A percentile compares a stretch with the other conserved stretches of the same genome.
Conservation (phyloP, 2,888 invertebrate genomes). For the Aphrophora alni region DNA sequence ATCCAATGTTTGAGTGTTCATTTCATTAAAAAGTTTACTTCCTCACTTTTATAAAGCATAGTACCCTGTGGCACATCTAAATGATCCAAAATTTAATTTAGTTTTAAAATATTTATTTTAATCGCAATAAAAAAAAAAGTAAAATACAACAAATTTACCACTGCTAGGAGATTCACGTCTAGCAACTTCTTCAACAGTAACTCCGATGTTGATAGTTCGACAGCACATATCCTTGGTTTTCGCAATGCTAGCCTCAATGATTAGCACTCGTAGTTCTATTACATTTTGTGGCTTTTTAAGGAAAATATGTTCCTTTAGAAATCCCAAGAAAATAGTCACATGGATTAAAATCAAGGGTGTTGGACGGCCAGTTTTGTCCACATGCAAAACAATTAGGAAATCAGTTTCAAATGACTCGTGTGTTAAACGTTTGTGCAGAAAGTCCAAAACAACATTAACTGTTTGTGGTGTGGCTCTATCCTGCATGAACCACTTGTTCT, state of each 20-base stretch:
- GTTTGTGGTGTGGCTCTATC: background rate
- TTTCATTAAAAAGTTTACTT: too few species aligned
- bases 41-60: too few species aligned
- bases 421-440: background rate
- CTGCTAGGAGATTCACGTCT: too few species aligned
- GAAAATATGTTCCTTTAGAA: too few species aligned
- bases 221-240: too few species aligned
- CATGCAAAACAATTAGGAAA: slow-evolving; percentile 3
- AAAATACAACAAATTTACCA: too few species aligned
- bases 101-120: background rate
- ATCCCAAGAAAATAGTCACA: background rate
- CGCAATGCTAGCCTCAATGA: background rate
- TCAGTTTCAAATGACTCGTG: background rate
- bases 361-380: background rate
- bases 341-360: slow-evolving; percentile 12
- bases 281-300: background rate
- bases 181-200: too few species aligned
- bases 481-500: background rate
- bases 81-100: background rate
- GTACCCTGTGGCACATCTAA: too few species aligned
- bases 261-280: background rate
- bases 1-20: too few species aligned
- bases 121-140: too few species aligned
- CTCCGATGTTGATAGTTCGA: too few species aligned
- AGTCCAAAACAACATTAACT: background rate